Percentiles rank a stretch among this genome's conserved stretches.
Conservation (phyloP, 2,797 vertebrate species). For the Acipenser oxyrinchus region DNA sequence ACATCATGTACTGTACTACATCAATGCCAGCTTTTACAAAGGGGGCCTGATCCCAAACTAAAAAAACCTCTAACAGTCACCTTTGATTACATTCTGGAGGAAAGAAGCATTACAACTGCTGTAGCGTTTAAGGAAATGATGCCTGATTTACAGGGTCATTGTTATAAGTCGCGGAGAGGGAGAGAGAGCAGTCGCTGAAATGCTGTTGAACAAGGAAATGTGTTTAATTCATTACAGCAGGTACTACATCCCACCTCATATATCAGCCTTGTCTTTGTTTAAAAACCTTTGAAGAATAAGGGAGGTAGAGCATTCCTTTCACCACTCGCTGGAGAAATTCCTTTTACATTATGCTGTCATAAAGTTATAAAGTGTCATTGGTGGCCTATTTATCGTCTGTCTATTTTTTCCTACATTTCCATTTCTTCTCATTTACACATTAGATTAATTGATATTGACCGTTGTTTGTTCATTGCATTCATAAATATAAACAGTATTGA, state of each 20-base stretch:
- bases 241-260: too few relatives aligned
- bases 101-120: conserved; percentile 29
- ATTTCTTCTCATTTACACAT: too few relatives aligned
- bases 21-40: neutral
- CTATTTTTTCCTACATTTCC: too few relatives aligned
- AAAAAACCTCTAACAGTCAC: neutral
- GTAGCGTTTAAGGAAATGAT: conserved; percentile 31
- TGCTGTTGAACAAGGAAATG: conserved; percentile 29
- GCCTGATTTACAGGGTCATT: conserved; percentile 27
- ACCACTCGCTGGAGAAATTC: neutral
- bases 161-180: conserved; percentile 35
- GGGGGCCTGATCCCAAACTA: neutral
- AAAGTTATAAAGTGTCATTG: too few relatives aligned
- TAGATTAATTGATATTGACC: too few relatives aligned
- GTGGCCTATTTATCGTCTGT: too few relatives aligned
- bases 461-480: too few relatives aligned
- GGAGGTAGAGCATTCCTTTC: neutral
- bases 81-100: too few relatives aligned
- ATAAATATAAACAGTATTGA: too few relatives aligned
- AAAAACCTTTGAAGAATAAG: neutral
- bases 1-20: neutral
- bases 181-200: conserved; percentile 26
- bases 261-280: too few relatives aligned
- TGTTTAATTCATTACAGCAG: conserved; percentile 25
- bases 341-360: neutral